A percentile compares a stretch with the other conserved stretches of the same genome.
These are phyloP conservation scores for Platycercus adscitus DNA, from an alignment of 2,113 vertebrate genomes.

Conservation along the genomic window DNA sequence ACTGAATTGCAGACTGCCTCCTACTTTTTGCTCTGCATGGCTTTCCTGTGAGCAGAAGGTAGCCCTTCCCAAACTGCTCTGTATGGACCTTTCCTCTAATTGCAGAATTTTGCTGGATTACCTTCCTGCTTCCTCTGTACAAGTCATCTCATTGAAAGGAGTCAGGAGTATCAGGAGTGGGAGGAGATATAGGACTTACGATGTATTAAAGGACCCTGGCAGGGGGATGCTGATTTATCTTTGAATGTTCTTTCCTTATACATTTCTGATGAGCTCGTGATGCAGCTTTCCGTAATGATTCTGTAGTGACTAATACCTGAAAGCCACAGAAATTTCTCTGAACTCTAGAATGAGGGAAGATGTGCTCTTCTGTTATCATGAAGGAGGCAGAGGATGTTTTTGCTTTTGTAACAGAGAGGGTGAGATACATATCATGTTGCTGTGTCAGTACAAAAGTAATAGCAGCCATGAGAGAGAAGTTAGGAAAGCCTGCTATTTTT, in stretches of 20 bases:
- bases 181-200: background rate
- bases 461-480: background rate
- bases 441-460: background rate
- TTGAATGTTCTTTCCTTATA: background rate
- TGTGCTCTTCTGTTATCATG: background rate
- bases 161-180: background rate
- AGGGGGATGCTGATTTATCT: background rate
- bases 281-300: background rate
- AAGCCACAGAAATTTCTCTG: background rate
- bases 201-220: background rate
- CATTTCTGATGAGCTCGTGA: background rate
- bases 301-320: slow-evolving; percentile 14
- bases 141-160: background rate
- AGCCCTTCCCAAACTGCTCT: background rate
- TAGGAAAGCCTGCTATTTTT: background rate
- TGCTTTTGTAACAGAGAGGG: background rate
- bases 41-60: background rate
- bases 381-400: background rate
- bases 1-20: background rate
- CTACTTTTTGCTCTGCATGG: background rate
- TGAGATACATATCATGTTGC: background rate
- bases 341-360: background rate
- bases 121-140: background rate
- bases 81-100: background rate
- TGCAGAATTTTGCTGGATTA: background rate